A percentile compares a stretch with the other conserved stretches of the same genome.
These are phyloP conservation scores for Tetrapedia diversipes DNA, from an alignment of 2,888 invertebrate species.

Conservation along the genomic window DNA sequence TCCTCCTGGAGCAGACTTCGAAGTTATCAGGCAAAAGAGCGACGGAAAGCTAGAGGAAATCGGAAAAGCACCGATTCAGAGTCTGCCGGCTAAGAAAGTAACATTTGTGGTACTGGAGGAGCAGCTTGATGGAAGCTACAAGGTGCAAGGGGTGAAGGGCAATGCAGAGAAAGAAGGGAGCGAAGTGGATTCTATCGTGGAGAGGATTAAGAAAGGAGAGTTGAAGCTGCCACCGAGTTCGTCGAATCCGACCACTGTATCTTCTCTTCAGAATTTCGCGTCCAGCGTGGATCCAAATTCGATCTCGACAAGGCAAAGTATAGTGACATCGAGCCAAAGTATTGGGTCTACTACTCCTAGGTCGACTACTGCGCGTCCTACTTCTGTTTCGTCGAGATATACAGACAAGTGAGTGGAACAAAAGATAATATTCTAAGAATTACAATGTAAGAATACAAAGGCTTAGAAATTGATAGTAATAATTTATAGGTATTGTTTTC, in stretches of 20 bases:
- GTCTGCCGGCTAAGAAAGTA: conserved; percentile 89
- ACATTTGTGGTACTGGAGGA: conserved; percentile 94
- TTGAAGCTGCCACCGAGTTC: conserved; percentile 88
- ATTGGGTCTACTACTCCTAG: conserved; percentile 67
- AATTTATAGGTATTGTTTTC: too few relatives aligned
- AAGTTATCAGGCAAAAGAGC: conserved; percentile 90
- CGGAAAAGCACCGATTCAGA: conserved; percentile 85
- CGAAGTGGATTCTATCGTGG: conserved; percentile 91
- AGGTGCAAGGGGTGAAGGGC: conserved; percentile 88
- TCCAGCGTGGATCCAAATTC: conserved; percentile 44
- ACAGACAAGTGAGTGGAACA: conserved; percentile 47
- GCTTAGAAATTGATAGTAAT: too few relatives aligned
- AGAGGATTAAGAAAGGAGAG: conserved; percentile 92
- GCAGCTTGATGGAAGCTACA: conserved; percentile 92
- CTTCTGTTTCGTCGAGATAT: conserved; percentile 63
- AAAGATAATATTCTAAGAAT: too few relatives aligned
- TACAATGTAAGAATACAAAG: too few relatives aligned
- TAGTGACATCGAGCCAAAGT: conserved; percentile 9
- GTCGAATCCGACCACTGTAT: conserved; percentile 73
- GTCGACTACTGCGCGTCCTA: conserved; percentile 68
- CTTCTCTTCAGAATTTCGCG: conserved; percentile 58
- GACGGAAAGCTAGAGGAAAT: conserved; percentile 90
- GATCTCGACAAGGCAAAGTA: conserved; percentile 21
- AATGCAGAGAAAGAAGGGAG: conserved; percentile 88
- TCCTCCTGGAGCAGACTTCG: conserved; percentile 91